Evolutionary conservation across 2,797 vertebrate species (phyloP), one percentile per base, ranked within the genome.

Genomic region (Taenioides sp.): DNA sequence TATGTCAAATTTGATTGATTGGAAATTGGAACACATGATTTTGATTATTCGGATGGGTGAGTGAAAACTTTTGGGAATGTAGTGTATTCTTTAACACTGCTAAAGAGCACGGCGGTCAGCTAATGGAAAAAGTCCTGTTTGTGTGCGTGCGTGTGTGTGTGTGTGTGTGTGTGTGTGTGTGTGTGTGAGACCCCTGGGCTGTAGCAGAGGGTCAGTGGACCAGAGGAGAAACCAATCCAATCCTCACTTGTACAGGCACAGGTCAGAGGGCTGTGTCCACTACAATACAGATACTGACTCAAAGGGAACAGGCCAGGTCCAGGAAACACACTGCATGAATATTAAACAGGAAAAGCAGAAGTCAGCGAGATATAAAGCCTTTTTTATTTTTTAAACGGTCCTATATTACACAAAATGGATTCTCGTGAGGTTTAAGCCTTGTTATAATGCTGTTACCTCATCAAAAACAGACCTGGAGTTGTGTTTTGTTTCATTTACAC

Each of bases 171-270:
- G 7, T 5, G 55, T 58, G 20, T 55, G 54, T 17, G 2, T 50
- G 54, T 23, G 57, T 18, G 25, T 7, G 25, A 11, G 14, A 27
- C 27, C 25, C 55, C 27, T 18, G 25, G 25, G 58, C 16, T 20
- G 27, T 31, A 27, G 58, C 58, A 60, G 16, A 7, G 6, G 25
- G 58, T 10, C 25, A 59, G 57, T 17, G 25, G 22, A 17, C 25
- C 25, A 60, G 27, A 18, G 27, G 27, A 28, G 58, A 60, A 60
- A 60, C 27, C 58, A 31, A 60, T 60, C 25, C 58, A 60, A 60
- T 31, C 58, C 27, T 60, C 22, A 23, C 27, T 28, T 7, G 11
- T 28, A 59, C 25, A 27, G 57, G 57, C 58, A 17, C 25, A 28
- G 25, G 58, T 59, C 58, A 59, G 5, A 18, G 58, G 27, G 23